These are phyloP conservation scores for Corythornis cristatus DNA, from an alignment of 2,113 vertebrate genomes.

Conservation along the genomic window DNA sequence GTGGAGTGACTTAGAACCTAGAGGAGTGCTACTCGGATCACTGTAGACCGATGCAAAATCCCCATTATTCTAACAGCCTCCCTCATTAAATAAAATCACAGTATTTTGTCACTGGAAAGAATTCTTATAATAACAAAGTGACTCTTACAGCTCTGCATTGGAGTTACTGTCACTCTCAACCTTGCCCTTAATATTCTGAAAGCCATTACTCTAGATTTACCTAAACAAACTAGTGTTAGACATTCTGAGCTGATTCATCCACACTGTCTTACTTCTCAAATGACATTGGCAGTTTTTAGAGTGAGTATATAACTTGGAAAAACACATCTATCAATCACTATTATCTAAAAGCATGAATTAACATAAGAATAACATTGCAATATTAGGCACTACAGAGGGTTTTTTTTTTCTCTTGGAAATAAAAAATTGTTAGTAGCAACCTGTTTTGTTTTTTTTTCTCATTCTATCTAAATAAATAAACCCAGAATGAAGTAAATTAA, in stretches of 20 bases:
- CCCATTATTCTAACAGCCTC: background rate
- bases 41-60: background rate
- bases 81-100: background rate
- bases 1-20: background rate
- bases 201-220: slow-evolving; percentile 12
- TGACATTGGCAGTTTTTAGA: slow-evolving; percentile 30
- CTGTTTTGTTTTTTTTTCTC: background rate
- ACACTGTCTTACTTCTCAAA: slow-evolving; percentile 39
- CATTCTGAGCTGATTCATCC: slow-evolving; percentile 16
- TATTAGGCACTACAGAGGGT: background rate
- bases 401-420: background rate
- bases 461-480: background rate
- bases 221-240: slow-evolving; percentile 4
- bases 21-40: background rate
- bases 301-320: slow-evolving; percentile 49
- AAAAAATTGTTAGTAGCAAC: background rate
- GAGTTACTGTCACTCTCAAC: background rate
- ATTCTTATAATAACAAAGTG: background rate
- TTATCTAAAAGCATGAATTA: slow-evolving; percentile 59
- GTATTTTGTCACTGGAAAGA: background rate
- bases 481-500: background rate
- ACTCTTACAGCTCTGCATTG: background rate
- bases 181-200: slow-evolving; percentile 14
- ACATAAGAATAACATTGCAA: background rate
- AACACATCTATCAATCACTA: slow-evolving; percentile 39